A percentile compares a stretch with the other conserved stretches of the same genome.
These are phyloP conservation scores for Geopemphigus sp. DNA, from an alignment of 1,140 invertebrate genomes.

Conservation along the genomic window DNA sequence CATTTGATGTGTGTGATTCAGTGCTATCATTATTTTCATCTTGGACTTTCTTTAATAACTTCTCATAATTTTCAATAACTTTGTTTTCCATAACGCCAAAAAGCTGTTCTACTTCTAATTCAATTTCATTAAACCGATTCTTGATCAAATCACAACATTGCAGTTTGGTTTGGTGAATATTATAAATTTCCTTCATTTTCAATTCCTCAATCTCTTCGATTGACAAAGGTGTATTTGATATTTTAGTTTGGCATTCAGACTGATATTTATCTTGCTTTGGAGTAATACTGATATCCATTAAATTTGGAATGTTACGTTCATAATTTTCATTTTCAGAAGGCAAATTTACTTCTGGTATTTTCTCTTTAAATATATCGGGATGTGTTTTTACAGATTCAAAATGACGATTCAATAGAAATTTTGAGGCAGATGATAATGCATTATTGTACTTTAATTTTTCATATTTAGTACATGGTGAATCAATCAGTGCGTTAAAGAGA, in stretches of 20 bases:
- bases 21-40: not conserved
- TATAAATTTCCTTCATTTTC: conserved; percentile 11
- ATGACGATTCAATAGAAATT: conserved; percentile 32
- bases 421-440: conserved; percentile 41
- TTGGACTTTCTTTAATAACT: conserved; percentile 13
- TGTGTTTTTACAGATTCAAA: conserved; percentile 26
- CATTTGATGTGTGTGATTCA: not conserved
- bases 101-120: conserved; percentile 41
- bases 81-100: conserved; percentile 26
- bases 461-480: conserved; percentile 44
- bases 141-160: conserved; percentile 31
- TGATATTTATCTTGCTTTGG: not conserved
- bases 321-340: not conserved
- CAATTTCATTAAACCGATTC: conserved; percentile 30
- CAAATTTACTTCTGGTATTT: not conserved
- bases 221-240: not conserved
- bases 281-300: not conserved
- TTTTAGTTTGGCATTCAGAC: not conserved
- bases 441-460: conserved; percentile 31
- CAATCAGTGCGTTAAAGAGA: conserved; percentile 24
- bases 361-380: conserved; percentile 5
- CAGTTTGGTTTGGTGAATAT: conserved; percentile 7
- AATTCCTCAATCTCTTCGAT: conserved; percentile 16
- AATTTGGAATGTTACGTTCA: not conserved
- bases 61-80: conserved; percentile 34